phyloP scores from a whole-genome alignment of 2,888 invertebrate genomes.

The Gymnosoma rotundatum region DNA sequence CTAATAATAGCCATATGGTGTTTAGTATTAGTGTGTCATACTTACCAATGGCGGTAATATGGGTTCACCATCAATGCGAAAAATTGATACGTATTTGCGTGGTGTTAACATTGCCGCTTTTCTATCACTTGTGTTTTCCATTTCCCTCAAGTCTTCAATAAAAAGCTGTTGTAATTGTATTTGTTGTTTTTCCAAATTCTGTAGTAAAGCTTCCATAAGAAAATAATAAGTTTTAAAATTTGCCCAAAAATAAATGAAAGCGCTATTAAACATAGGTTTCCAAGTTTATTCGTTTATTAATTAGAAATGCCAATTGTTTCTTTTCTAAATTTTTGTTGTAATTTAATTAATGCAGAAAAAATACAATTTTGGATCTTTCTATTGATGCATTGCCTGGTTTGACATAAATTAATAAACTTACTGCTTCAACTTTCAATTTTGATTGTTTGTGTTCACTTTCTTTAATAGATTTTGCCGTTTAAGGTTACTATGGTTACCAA shows the following conservation, averaged over 20 bases:
- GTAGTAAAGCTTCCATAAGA: slow-evolving; percentile 52
- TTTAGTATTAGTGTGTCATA: slow-evolving; percentile 37
- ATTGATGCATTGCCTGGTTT: neutral
- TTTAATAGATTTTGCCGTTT: slow-evolving; percentile 6
- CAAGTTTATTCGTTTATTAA: neutral
- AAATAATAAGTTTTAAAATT: slow-evolving; percentile 10
- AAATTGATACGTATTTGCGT: slow-evolving; percentile 74
- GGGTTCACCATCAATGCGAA: slow-evolving; percentile 80
- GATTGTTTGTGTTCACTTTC: slow-evolving; percentile 29
- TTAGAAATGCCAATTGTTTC: neutral
- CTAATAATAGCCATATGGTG: slow-evolving; percentile 17
- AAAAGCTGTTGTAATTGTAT: slow-evolving; percentile 24
- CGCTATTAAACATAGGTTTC: slow-evolving; percentile 6
- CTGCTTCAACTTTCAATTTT: slow-evolving; percentile 24
- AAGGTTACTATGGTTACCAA: slow-evolving; percentile 37
- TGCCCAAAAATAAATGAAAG: slow-evolving; percentile 4
- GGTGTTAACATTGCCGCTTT: slow-evolving; percentile 25
- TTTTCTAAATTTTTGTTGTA: neutral
- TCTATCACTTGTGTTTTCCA: slow-evolving; percentile 32
- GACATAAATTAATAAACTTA: slow-evolving; percentile 57
- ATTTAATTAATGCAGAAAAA: slow-evolving; percentile 37
- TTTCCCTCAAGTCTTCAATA: slow-evolving; percentile 23
- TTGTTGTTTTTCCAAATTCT: slow-evolving; percentile 57
- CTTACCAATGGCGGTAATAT: slow-evolving; percentile 81
- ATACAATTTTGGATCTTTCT: neutral